phyloP scores from a whole-genome alignment of 2,113 vertebrate genomes.

The Lethenteron reissneri region DNA sequence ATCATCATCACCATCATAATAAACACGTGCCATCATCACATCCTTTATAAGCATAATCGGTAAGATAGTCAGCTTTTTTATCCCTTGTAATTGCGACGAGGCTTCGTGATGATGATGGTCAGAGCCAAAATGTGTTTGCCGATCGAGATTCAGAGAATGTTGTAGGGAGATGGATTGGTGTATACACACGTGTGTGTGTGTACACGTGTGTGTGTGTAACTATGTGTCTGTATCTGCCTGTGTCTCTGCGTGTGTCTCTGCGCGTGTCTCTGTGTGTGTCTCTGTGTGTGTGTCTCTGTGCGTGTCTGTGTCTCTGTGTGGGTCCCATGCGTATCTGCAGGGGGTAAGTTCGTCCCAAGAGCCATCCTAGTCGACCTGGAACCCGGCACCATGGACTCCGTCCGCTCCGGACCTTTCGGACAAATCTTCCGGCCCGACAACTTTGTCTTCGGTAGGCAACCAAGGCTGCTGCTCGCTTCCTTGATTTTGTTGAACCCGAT shows the following conservation, averaged over 20 bases:
- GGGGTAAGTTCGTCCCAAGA: constrained; percentile 54
- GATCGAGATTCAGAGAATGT: neutral
- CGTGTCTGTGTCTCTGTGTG: neutral
- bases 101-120: neutral
- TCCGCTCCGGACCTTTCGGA: constrained; percentile 51
- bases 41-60: too few species aligned
- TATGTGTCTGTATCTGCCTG: neutral
- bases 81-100: neutral
- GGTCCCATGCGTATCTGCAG: constrained; percentile 15
- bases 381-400: constrained; percentile 85
- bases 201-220: neutral
- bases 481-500: too few species aligned
- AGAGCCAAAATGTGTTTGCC: neutral
- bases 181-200: neutral
- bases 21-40: too few species aligned
- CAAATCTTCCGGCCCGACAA: constrained; percentile 63
- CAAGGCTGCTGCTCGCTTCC: too few species aligned
- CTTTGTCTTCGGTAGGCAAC: constrained; percentile 43
- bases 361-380: constrained; percentile 88
- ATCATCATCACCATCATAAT: too few species aligned
- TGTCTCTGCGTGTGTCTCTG: neutral
- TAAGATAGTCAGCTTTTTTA: too few species aligned
- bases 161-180: neutral
- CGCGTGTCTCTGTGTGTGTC: neutral
- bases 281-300: neutral